Base-by-base conservation (phyloP, 2,113 vertebrate species). In the Gallinago paraguaiae region DNA sequence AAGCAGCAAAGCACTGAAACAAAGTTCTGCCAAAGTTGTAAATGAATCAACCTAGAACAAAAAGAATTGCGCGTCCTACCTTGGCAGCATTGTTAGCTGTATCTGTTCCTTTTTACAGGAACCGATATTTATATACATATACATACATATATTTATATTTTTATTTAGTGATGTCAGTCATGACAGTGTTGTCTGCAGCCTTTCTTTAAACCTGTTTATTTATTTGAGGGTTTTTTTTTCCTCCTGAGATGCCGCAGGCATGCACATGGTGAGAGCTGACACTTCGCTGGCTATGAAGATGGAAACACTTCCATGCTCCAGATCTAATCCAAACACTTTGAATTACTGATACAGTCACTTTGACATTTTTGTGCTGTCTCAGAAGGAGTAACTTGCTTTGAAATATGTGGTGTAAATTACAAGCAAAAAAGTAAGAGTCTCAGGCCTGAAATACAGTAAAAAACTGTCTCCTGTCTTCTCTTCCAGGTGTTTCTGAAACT, bases 191-290 rank as follows among this genome's bases (percentile, higher is more conserved):
- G 91, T 79, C 92, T 96, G 43, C 69, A 96, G 80, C 80, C 82
- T 87, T 81, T 87, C 67, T 84, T 92, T 81, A 95, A 91, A 86
- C 65, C 82, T 93, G 86, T 83, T 86, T 92, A 59, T 95, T 94
- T 96, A 92, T 89, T 91, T 67, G 51, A 94, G 56, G 22, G 1
- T 0, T 1, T 18, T 76, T 89, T 78, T 64, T 76, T 15, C 39
- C 72, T 83, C 90, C 72, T 75, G 53, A 81, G 82, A 70, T 1
- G 17, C 86, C 91, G 68, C 10, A 92, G 51, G 82, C 82, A 64
- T 4, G 68, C 84, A 89, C 84, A 94, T 82, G 72, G 61, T 90
- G 59, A 76, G 89, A 96, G 90, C 14, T 90, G 94, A 93, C 90
- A 88, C 74, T 94, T 95, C 4, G 31, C 93, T 95, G 93, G 95